Base-by-base conservation (phyloP, 2,113 vertebrate species). In the Coptodon rendalli region DNA sequence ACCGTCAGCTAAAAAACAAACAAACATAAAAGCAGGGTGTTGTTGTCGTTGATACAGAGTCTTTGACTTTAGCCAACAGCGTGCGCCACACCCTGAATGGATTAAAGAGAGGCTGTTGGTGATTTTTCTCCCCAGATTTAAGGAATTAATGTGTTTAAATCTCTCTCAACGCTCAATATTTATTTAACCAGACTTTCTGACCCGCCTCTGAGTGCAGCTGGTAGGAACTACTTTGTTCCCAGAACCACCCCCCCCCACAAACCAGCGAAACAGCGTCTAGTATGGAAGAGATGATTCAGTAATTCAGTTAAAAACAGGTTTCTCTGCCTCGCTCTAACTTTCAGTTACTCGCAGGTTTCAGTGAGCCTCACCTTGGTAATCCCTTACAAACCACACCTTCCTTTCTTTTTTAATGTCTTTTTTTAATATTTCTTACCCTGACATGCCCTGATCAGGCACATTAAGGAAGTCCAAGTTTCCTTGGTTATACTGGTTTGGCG, bases 391-490 rank as follows among this genome's bases (percentile, higher is more conserved):
- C 12, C 24, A 40, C 7, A 4, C 11, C n/a, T 73, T 27, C 14
- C 4, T 40, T 50, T 34, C 40, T 61, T 7, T 7, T 13, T 22
- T 34, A 36, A 36, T 63, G 59, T 19, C 29, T 19, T 36, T 63
- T 63, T 36, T 12, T n/a, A n/a, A 59, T 34, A 29, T 12, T 9
- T 88, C 96, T 95, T 95, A 99, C 98, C 98, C 98, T 0, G 98
- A 98, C 94, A 98, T 96, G 2, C 98, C 98, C 94, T 98, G 97
- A 87, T 99, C 98, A 0, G 98, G 98, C 38, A 99, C 98, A 0
- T 96, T 98, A 73, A 99, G 98, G 95, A 99, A 99, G 91, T 99
- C 98, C 95, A 97, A 81, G 95, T 98, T 98, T 12, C 87, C 80
- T 2, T 87, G 89, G 86, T 93, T 90, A n/a, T 43, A 27, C 38